Conservation (phyloP, 2,113 vertebrate species). For the Gyps fulvus region DNA sequence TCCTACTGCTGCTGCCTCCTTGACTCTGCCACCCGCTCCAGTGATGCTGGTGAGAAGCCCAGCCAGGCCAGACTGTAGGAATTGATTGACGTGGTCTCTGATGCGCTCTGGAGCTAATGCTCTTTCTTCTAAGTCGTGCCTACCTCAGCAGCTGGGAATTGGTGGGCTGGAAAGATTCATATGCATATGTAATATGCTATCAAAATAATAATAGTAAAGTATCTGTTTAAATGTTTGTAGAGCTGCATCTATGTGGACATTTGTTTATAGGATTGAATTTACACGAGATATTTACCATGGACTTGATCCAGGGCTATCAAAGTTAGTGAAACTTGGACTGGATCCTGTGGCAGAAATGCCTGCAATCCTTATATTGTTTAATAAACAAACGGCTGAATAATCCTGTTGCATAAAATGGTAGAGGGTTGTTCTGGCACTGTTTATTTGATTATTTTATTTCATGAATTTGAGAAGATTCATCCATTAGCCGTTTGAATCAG, state of each 20-base stretch:
- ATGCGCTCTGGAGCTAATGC: background rate
- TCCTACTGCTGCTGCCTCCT: background rate
- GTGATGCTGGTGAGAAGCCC: background rate
- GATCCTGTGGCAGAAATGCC: slow-evolving; percentile 12
- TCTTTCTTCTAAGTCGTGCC: background rate
- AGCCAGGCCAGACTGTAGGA: background rate
- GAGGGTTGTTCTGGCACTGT: background rate
- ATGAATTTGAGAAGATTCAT: background rate
- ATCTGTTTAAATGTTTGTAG: slow-evolving; percentile 24
- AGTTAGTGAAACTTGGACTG: slow-evolving; percentile 39
- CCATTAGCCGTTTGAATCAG: background rate
- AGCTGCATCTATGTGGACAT: background rate
- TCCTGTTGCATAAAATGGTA: background rate
- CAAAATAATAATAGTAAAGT: slow-evolving; percentile 5
- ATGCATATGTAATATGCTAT: background rate
- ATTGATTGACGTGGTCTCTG: background rate
- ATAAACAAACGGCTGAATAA: slow-evolving; percentile 48
- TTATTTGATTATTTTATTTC: background rate
- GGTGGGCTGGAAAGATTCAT: background rate
- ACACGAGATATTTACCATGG: slow-evolving; percentile 35
- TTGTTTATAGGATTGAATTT: slow-evolving; percentile 32
- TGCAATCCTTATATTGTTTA: slow-evolving; percentile 41
- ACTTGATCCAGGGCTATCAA: slow-evolving; percentile 29
- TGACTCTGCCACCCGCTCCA: background rate
- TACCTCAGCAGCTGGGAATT: background rate